Evolutionary conservation across 2,113 vertebrate genomes (phyloP), one percentile per base, ranked within the genome.

Genomic region (Maccullochella peelii): DNA sequence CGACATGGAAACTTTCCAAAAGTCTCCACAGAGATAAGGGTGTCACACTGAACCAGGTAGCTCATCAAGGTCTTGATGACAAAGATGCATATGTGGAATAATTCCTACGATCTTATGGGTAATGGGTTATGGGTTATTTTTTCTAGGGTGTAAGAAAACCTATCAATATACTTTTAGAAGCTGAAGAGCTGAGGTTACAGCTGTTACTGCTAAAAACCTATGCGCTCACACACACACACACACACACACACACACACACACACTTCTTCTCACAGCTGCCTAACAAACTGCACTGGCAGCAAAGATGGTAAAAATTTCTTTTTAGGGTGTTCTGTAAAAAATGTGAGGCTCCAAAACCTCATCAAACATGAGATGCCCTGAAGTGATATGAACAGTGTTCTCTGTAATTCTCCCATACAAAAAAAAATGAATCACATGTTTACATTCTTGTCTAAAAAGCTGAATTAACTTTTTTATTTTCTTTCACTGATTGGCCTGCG

Each of bases 1-100:
- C 82, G 54, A 85, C 69, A 21, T 91, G 92, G 91, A 89, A 85
- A 66, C 65, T 33, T 88, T 93, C 91, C 90, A 93, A 83, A 77
- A 73, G 73, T 71, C 85, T 79, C 54, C 38, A 9, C 21, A 63
- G 59, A 90, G 89, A 91, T 92, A 91, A 85, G 86, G 73, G 85
- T 74, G 83, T 86, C 68, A 47, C 83, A 65, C 61, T 52, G 77
- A 74, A 86, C 40, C 84, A 62, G 30, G 38, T 76, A 5, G 74
- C 74, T 59, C 80, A 1, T n/a, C n/a, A 33, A 85, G 80, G 84
- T 61, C 76, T 77, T 38, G 50, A 77, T 58, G 62, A 85, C 86
- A 86, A 78, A 81, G 38, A 65, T 42, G 69, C 78, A 79, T 52
- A 21, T 75, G 75, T 54, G 42, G 21, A 85, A 74, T 59, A 66